A percentile compares a stretch with the other conserved stretches of the same genome.
Evolutionary conservation across 2,888 invertebrate genomes (phyloP).

Genomic region (Diadromus collaris): DNA sequence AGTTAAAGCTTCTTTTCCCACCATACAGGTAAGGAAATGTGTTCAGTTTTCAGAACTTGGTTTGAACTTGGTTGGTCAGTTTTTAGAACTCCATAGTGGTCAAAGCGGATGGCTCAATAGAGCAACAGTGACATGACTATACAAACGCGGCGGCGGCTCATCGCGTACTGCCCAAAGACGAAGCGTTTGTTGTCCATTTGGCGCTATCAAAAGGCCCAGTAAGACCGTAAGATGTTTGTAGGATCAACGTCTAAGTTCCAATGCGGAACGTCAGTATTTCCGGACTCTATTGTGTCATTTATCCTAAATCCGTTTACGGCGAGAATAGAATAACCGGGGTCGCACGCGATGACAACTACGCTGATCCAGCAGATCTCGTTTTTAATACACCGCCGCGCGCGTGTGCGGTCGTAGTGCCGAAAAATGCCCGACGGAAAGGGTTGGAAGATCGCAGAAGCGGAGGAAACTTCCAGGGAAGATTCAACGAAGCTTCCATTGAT

Average conservation of each 20-base stretch:
- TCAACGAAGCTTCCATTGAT: conserved; percentile 51
- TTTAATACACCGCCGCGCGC: conserved; percentile 1
- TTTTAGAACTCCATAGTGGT: not conserved
- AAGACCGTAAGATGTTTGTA: conserved; percentile 16
- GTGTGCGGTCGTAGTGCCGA: conserved; percentile 9
- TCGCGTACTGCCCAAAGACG: conserved; percentile 33
- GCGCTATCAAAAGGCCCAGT: not conserved
- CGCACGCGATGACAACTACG: conserved; percentile 50
- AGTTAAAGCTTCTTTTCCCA: no score
- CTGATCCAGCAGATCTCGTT: conserved; percentile 42
- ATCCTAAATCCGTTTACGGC: conserved; percentile 34
- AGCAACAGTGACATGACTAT: conserved; percentile 4
- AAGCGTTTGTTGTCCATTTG: conserved; percentile 23
- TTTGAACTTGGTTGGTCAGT: no score
- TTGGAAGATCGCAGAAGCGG: conserved; percentile 15
- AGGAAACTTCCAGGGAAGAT: conserved; percentile 46
- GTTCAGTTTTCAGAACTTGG: not conserved
- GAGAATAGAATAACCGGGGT: conserved; percentile 21
- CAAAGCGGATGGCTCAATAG: not conserved
- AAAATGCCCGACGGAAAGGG: conserved; percentile 28
- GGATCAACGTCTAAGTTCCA: conserved; percentile 38
- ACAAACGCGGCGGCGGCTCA: conserved; percentile 16
- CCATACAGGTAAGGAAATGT: no score
- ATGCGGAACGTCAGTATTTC: conserved; percentile 14
- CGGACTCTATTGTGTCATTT: conserved; percentile 38